phyloP scores from a whole-genome alignment of 2,797 vertebrate genomes.

The Hyperoplus lanceolatus region DNA sequence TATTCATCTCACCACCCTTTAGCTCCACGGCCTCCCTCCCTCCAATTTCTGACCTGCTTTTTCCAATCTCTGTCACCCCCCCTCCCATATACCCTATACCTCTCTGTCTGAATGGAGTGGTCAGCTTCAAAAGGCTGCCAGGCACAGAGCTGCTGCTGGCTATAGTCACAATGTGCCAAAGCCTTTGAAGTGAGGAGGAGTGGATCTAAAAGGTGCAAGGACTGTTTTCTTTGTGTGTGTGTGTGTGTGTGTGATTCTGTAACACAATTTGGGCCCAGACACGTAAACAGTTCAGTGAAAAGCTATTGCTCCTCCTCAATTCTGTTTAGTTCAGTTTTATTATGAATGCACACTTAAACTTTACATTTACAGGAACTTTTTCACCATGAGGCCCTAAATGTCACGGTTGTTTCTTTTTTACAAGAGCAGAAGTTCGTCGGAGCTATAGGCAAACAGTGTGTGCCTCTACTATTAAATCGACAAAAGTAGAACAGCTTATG shows the following conservation, averaged over 20 bases:
- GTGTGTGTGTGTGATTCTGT: conserved; percentile 2
- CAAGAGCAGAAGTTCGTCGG: conserved; percentile 5
- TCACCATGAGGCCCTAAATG: not conserved
- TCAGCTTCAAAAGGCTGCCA: conserved; percentile 78
- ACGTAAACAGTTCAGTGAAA: conserved; percentile 5
- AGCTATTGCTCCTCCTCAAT: conserved; percentile 4
- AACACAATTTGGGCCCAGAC: conserved; percentile 13
- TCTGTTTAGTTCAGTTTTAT: conserved; percentile 8
- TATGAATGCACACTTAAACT: conserved; percentile 7
- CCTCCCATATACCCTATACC: conserved; percentile 50
- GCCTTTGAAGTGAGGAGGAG: conserved; percentile 78
- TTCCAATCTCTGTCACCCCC: conserved; percentile 52
- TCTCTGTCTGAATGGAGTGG: conserved; percentile 71
- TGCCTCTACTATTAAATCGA: not conserved
- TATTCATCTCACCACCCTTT: conserved; percentile 57
- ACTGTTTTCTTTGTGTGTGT: conserved; percentile 36
- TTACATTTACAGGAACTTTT: conserved; percentile 14
- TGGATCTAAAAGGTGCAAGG: conserved; percentile 62
- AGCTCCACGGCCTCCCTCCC: conserved; percentile 31
- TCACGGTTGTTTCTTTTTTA: conserved; percentile 12
- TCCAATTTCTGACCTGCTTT: conserved; percentile 42
- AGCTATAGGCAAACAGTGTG: not conserved
- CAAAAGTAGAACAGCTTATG: not conserved
- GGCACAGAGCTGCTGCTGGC: conserved; percentile 59
- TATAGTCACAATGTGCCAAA: conserved; percentile 43